These are phyloP conservation scores for Thalassoma bifasciatum DNA, from an alignment of 2,113 vertebrate species.

Conservation along the genomic window DNA sequence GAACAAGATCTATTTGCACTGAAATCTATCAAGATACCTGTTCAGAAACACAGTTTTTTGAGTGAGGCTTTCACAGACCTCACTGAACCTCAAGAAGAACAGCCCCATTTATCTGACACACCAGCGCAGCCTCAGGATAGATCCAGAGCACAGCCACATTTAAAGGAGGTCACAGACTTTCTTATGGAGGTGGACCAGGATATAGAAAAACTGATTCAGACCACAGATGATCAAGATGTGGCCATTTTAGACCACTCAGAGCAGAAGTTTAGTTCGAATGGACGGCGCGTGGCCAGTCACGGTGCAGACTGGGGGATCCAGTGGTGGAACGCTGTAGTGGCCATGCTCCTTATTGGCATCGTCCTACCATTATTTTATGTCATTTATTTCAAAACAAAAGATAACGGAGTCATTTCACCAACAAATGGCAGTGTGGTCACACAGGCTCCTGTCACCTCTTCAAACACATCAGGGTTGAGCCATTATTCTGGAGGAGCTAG, in stretches of 20 bases:
- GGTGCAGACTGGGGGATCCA: conserved; percentile 92
- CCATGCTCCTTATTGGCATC: conserved; percentile 94
- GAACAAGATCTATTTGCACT: conserved; percentile 95
- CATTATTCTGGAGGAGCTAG: neutral
- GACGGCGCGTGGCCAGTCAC: conserved; percentile 11
- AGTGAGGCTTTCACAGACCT: conserved; percentile 79
- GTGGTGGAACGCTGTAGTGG: conserved; percentile 95
- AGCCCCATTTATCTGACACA: conserved; percentile 13
- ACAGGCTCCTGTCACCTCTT: conserved; percentile 25
- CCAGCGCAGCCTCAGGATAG: conserved; percentile 23
- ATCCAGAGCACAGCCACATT: neutral
- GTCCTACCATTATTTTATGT: conserved; percentile 93
- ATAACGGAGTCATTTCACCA: conserved; percentile 45
- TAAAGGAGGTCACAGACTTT: conserved; percentile 80
- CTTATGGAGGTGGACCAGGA: conserved; percentile 89
- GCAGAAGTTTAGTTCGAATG: conserved; percentile 18
- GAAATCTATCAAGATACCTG: conserved; percentile 93
- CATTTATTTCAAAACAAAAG: conserved; percentile 92
- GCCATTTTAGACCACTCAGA: conserved; percentile 40
- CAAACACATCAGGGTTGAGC: conserved; percentile 45
- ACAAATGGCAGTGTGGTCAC: neutral
- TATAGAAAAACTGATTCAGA: conserved; percentile 85
- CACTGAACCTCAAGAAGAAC: conserved; percentile 27
- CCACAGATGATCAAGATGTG: conserved; percentile 60
- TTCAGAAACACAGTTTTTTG: conserved; percentile 88